A percentile compares a stretch with the other conserved stretches of the same genome.
Conservation (phyloP, 2,888 invertebrate species). For the Erynnis tages region DNA sequence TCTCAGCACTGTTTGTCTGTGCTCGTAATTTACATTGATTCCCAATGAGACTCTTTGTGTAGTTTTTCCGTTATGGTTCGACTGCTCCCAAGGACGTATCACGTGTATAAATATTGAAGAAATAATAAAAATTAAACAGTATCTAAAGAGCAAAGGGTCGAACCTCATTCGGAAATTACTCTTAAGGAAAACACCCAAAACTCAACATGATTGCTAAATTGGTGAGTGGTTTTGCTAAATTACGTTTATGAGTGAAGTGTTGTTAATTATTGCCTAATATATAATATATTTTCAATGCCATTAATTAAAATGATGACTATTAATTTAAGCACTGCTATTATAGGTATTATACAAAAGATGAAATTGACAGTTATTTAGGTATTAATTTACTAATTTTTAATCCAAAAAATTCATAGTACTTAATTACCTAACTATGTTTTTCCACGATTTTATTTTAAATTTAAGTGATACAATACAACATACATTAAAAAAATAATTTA, state of each 20-base stretch:
- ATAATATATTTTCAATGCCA: not conserved
- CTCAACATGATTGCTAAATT: conserved; percentile 65
- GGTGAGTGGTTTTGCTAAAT: conserved; percentile 53
- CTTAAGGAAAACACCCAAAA: conserved; percentile 18
- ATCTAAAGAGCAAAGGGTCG: conserved; percentile 37
- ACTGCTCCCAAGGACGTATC: conserved; percentile 61
- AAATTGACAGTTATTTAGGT: too few relatives aligned
- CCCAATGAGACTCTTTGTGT: conserved; percentile 63
- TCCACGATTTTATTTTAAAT: too few relatives aligned
- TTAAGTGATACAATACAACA: too few relatives aligned
- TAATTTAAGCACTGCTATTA: too few relatives aligned
- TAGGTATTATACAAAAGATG: too few relatives aligned
- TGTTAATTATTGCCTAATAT: too few relatives aligned
- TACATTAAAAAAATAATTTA: too few relatives aligned
- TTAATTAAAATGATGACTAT: too few relatives aligned
- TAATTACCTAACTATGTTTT: too few relatives aligned
- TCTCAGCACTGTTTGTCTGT: conserved; percentile 59
- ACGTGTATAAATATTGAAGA: conserved; percentile 64
- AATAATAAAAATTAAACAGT: conserved; percentile 46
- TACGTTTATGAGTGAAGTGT: too few relatives aligned
- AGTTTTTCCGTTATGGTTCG: conserved; percentile 68
- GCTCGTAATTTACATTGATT: conserved; percentile 71
- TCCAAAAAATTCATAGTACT: too few relatives aligned
- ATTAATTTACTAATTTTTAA: too few relatives aligned
- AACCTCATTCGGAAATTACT: conserved; percentile 29